Conservation (phyloP, 2,113 vertebrate species). For the Sinocyclocheilus maitianheensis region DNA sequence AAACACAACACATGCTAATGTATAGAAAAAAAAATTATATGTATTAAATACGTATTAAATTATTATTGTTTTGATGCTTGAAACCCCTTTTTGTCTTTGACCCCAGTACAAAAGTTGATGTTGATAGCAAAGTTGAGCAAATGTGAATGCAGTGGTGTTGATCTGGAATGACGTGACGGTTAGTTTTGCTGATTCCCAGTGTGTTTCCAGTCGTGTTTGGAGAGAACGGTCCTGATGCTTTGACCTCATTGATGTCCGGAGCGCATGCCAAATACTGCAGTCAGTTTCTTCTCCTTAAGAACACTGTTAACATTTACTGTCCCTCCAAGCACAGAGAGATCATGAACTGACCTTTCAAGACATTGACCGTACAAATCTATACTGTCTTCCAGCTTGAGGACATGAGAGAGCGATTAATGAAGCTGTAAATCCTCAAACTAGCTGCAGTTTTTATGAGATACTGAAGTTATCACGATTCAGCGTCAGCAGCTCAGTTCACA, state of each 20-base stretch:
- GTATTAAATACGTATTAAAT: too few relatives aligned
- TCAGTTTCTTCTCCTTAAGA: background rate
- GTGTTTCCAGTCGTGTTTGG: background rate
- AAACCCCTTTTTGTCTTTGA: too few relatives aligned
- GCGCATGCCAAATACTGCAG: background rate
- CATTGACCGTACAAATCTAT: background rate
- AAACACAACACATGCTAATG: too few relatives aligned
- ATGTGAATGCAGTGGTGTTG: too few relatives aligned
- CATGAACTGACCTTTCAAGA: background rate
- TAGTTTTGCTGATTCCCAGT: too few relatives aligned
- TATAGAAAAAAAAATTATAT: too few relatives aligned
- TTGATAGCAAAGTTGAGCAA: too few relatives aligned
- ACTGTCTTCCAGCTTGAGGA: background rate
- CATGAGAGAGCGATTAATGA: background rate
- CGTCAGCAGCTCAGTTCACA: too few relatives aligned
- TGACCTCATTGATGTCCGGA: background rate
- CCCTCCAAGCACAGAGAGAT: background rate
- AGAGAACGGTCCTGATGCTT: background rate
- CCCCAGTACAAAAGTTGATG: too few relatives aligned
- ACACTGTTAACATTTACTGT: conserved; percentile 6
- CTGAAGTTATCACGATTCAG: background rate
- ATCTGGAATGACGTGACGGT: too few relatives aligned
- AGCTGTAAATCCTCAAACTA: background rate
- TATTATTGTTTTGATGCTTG: too few relatives aligned
- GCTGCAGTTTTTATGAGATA: background rate